phyloP scores from a whole-genome alignment of 2,113 vertebrate genomes.

The Protobothrops flavoviridis region DNA sequence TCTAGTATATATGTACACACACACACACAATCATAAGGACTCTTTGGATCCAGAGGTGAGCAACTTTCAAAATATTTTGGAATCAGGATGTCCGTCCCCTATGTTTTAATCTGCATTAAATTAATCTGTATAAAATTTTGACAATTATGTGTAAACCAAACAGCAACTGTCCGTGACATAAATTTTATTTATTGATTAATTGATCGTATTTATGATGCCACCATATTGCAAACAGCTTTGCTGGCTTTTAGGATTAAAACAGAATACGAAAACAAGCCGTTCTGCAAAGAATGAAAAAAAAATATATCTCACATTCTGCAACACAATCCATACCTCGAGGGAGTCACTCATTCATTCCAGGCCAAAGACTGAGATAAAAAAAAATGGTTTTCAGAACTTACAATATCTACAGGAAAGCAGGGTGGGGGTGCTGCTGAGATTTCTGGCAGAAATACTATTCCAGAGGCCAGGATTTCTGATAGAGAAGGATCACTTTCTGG shows the following conservation, averaged over 20 bases:
- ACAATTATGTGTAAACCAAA: slow-evolving; percentile 7
- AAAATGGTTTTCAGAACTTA: not conserved
- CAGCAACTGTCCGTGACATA: slow-evolving; percentile 11
- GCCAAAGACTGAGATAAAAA: not conserved
- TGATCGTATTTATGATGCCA: not conserved
- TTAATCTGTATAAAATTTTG: slow-evolving; percentile 16
- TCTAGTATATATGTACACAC: no score
- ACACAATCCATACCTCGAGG: not conserved
- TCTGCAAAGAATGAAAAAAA: not conserved
- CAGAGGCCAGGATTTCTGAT: not conserved
- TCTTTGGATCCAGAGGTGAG: not conserved
- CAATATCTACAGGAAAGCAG: not conserved
- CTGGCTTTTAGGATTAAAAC: not conserved
- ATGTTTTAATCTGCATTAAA: slow-evolving; percentile 23
- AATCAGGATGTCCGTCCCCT: not conserved
- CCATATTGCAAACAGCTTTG: not conserved
- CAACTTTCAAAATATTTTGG: not conserved
- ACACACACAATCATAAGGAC: not conserved
- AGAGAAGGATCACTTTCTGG: not conserved
- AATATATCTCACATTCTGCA: not conserved
- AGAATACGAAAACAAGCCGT: not conserved
- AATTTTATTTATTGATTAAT: not conserved
- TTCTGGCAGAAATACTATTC: not conserved
- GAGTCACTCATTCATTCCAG: not conserved
- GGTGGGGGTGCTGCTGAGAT: not conserved